phyloP scores from a whole-genome alignment of 1,140 invertebrate species.

The Bombus pascuorum region DNA sequence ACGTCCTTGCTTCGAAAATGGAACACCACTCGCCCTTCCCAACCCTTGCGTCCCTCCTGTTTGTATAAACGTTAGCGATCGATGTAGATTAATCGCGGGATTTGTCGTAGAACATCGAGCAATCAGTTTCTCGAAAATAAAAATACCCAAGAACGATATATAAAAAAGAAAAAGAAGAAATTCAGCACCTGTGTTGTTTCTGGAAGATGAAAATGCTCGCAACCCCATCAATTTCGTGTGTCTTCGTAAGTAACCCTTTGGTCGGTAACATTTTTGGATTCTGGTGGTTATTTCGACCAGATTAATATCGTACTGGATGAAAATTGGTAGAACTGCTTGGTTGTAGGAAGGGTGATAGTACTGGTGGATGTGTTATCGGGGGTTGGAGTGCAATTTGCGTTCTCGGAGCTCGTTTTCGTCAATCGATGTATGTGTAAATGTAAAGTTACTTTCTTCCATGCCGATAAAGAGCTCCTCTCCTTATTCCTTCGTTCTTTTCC shows the following conservation, averaged over 20 bases:
- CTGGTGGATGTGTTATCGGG: not conserved
- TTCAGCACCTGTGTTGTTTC: not conserved
- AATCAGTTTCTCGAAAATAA: slow-evolving; percentile 19
- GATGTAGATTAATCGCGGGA: slow-evolving; percentile 76
- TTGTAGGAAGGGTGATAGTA: slow-evolving; percentile 8
- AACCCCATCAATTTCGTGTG: no score
- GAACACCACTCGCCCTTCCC: slow-evolving; percentile 13
- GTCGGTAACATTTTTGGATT: not conserved
- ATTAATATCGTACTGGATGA: not conserved
- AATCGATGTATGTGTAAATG: not conserved
- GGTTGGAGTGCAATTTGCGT: slow-evolving; percentile 15
- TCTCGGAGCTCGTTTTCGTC: not conserved
- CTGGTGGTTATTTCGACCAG: no score
- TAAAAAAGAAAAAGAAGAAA: not conserved
- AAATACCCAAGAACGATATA: not conserved
- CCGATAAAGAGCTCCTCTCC: not conserved
- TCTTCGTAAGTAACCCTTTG: slow-evolving; percentile 11
- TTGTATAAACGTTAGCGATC: slow-evolving; percentile 78
- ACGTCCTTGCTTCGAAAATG: slow-evolving; percentile 12
- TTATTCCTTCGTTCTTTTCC: not conserved
- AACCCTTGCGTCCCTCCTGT: slow-evolving; percentile 30
- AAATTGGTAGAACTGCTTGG: not conserved
- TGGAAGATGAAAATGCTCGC: not conserved
- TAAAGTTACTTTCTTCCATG: not conserved
- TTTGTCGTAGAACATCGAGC: slow-evolving; percentile 23